Percentiles rank a stretch among this genome's conserved stretches.
These are phyloP conservation scores for Leptinotarsa undecemlineata DNA, from an alignment of 1,140 invertebrate species.

Conservation along the genomic window DNA sequence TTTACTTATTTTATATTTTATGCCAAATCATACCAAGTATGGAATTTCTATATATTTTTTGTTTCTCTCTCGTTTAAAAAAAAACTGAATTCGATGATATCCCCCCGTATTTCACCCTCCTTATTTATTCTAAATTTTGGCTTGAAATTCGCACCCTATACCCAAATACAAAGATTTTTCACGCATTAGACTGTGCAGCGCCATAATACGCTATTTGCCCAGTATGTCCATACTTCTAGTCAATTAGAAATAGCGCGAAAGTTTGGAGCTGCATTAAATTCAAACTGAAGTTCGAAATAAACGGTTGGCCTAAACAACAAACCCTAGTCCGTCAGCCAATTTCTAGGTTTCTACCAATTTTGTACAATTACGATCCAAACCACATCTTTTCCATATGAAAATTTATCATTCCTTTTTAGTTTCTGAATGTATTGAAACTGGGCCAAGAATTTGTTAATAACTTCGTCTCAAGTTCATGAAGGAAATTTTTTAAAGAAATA, in stretches of 20 bases:
- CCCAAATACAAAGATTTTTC: background rate
- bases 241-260: constrained; percentile 40
- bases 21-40: too few relatives aligned
- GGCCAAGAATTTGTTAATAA: too few relatives aligned
- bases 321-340: background rate
- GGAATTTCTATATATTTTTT: too few relatives aligned
- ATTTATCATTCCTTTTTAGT: too few relatives aligned
- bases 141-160: background rate
- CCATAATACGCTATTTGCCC: constrained; percentile 34
- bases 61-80: too few relatives aligned
- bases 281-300: background rate
- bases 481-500: too few relatives aligned
- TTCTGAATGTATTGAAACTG: too few relatives aligned
- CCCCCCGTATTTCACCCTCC: background rate
- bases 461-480: too few relatives aligned
- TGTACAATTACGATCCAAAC: too few relatives aligned
- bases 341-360: too few relatives aligned
- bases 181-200: constrained; percentile 8
- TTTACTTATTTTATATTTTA: too few relatives aligned
- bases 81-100: background rate
- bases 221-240: constrained; percentile 41
- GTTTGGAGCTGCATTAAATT: constrained; percentile 37
- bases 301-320: constrained; percentile 43
- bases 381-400: too few relatives aligned
- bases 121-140: background rate